Base-by-base conservation (phyloP, 2,888 invertebrate species). In the Eilema depressum region DNA sequence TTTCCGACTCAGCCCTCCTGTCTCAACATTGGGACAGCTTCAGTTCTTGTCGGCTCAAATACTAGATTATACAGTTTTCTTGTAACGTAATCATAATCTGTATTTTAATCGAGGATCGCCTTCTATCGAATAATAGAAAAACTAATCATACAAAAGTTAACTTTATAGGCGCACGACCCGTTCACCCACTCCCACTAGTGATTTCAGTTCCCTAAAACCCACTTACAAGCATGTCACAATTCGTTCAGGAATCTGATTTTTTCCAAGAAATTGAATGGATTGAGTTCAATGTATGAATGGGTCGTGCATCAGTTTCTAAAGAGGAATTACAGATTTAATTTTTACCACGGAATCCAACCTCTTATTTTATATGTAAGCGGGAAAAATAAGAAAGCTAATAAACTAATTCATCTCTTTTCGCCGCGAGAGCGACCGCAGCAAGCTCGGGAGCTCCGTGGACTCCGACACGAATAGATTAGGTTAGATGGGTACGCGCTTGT, bases 61-160 rank as follows among this genome's bases (percentile, higher is more conserved):
- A 20, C 20, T 53, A 47, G 47, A 47, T 47, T 47, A 47, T 47
- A 47, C n/a, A 53, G n/a, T n/a, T 53, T 53, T 53, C 53, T 53
- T 53, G 53, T 53, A 53, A 53, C 53, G 53, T 53, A 53, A 53
- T 53, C 53, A 53, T 53, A 5, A n/a, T 47, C 53, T 53, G 53
- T 53, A 53, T 53, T 53, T 53, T 53, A 53, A 53, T 53, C 53
- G 53, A 53, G 8, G 53, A 53, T 53, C 53, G n/a, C 53, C 53
- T 53, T 53, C 53, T 53, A 53, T 53, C 53, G 53, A 53, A 53
- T 53, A 53, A 53, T 53, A n/a, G 53, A 53, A 53, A 53, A 53
- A 53, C 53, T 53, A 53, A 53, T 53, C 53, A 53, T 53, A 53
- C 53, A 53, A 53, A 53, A 53, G 53, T 20, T 20, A 53, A 53